phyloP scores from a whole-genome alignment of 2,113 vertebrate genomes.

The Epinephelus lanceolatus region DNA sequence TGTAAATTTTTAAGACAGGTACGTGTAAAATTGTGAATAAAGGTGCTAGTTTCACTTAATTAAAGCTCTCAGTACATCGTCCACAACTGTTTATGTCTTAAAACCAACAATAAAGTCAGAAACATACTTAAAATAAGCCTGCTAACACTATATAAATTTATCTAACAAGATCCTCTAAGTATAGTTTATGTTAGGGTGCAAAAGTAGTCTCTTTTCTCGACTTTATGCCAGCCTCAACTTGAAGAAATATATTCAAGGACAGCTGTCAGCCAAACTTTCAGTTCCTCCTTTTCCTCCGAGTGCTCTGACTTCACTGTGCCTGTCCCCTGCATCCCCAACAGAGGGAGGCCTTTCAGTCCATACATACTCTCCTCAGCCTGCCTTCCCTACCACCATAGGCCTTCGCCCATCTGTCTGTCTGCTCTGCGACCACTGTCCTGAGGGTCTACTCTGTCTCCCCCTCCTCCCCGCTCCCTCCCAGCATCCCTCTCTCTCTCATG shows the following conservation, averaged over 20 bases:
- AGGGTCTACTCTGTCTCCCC: conserved; percentile 74
- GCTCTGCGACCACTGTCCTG: conserved; percentile 76
- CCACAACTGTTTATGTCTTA: neutral
- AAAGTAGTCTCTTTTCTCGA: conserved; percentile 38
- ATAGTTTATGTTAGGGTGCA: neutral
- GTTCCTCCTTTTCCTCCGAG: conserved; percentile 53
- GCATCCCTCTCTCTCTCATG: conserved; percentile 72
- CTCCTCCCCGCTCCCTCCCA: conserved; percentile 59
- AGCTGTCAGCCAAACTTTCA: conserved; percentile 71
- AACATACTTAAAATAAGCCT: neutral
- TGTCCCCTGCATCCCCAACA: conserved; percentile 77
- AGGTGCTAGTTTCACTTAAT: neutral
- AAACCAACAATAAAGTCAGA: neutral
- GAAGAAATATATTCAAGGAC: conserved; percentile 70
- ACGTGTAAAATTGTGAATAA: too few relatives aligned
- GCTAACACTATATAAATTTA: neutral
- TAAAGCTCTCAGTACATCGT: neutral
- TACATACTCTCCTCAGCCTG: conserved; percentile 56
- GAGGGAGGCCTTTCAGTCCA: conserved; percentile 77
- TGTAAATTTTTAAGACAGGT: too few relatives aligned
- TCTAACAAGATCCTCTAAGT: neutral
- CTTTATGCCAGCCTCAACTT: conserved; percentile 39
- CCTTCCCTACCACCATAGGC: conserved; percentile 56
- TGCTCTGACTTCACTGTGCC: conserved; percentile 53
- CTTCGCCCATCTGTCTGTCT: conserved; percentile 76